Conservation (phyloP, 2,113 vertebrate species). For the Salvelinus namaycush region DNA sequence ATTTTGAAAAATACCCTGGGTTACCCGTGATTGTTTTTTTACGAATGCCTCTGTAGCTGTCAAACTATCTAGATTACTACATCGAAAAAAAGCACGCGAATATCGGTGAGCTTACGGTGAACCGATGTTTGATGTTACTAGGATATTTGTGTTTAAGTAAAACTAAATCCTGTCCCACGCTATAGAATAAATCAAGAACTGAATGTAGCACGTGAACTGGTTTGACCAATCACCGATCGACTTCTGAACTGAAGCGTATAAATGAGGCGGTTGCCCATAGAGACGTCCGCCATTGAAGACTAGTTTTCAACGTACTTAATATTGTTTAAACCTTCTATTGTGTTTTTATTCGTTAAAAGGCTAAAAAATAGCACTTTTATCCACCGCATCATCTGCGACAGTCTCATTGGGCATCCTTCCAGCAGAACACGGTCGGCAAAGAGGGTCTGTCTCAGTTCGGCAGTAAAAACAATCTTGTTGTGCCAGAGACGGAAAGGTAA, state of each 20-base stretch:
- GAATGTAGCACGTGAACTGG: conserved; percentile 46
- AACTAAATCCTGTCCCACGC: conserved; percentile 1
- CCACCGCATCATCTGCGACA: not conserved
- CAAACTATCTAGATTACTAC: not conserved
- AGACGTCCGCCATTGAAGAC: conserved; percentile 53
- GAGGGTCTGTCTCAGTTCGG: conserved; percentile 46
- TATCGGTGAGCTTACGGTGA: not conserved
- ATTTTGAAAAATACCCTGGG: conserved; percentile 45
- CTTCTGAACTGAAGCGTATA: conserved; percentile 58
- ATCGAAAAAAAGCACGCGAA: not conserved
- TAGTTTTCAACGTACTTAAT: conserved; percentile 26
- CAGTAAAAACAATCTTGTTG: conserved; percentile 54
- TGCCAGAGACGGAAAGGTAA: conserved; percentile 62
- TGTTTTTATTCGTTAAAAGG: not conserved
- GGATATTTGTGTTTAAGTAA: not conserved
- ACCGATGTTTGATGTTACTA: not conserved
- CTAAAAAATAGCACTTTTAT: not conserved
- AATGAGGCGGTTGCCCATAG: conserved; percentile 55
- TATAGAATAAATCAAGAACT: conserved; percentile 23
- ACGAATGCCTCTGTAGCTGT: not conserved
- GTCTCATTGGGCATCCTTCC: conserved; percentile 28
- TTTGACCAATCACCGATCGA: conserved; percentile 60
- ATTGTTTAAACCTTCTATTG: conserved; percentile 18
- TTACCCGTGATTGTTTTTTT: conserved; percentile 17
- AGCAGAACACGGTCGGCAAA: conserved; percentile 44